Evolutionary conservation across 2,797 vertebrate genomes (phyloP).

Genomic region (Myripristis murdjan): DNA sequence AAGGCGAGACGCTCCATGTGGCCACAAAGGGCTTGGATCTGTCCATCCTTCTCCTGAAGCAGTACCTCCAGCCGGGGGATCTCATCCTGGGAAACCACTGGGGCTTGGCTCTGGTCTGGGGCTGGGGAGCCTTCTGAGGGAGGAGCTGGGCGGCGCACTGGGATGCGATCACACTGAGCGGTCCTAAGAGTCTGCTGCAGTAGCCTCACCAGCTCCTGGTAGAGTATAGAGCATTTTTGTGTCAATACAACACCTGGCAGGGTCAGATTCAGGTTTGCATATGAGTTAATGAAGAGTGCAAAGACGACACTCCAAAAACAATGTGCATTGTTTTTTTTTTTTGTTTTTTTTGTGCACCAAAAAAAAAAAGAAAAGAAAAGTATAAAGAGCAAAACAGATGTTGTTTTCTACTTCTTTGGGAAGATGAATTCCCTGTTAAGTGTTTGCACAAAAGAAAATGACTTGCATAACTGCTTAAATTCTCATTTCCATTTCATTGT

Average conservation of each 20-base stretch:
- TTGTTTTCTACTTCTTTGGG: no score
- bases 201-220: conserved; percentile 94
- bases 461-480: no score
- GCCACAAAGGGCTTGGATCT: conserved; percentile 89
- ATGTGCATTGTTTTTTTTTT: not conserved
- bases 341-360: no score
- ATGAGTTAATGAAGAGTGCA: not conserved
- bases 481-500: no score
- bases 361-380: no score
- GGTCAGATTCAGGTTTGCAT: not conserved
- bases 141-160: conserved; percentile 61
- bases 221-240: not conserved
- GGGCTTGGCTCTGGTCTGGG: conserved; percentile 30
- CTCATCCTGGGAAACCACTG: conserved; percentile 48
- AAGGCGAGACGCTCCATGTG: conserved; percentile 91
- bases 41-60: conserved; percentile 89
- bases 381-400: no score
- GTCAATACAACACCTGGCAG: conserved; percentile 8
- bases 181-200: conserved; percentile 96
- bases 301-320: not conserved
- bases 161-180: conserved; percentile 90
- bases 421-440: no score
- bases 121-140: conserved; percentile 65
- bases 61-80: conserved; percentile 72
- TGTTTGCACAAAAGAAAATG: no score